phyloP scores from a whole-genome alignment of 1,140 invertebrate genomes.

The Drosophila novamexicana region DNA sequence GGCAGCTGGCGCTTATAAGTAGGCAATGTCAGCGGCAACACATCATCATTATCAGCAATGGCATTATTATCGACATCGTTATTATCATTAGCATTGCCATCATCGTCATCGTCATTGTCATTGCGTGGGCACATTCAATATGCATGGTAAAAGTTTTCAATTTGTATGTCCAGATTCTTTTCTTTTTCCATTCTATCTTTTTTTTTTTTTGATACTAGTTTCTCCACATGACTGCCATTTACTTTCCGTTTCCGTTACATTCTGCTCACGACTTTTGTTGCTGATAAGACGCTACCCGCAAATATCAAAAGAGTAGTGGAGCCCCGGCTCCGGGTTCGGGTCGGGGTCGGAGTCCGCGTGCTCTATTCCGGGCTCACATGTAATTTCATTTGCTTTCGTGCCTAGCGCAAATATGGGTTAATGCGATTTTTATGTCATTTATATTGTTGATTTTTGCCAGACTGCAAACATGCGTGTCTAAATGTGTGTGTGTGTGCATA shows the following conservation, averaged over 20 bases:
- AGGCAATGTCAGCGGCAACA: slow-evolving; percentile 22
- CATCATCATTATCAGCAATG: slow-evolving; percentile 1
- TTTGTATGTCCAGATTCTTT: slow-evolving; percentile 16
- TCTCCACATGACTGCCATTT: slow-evolving; percentile 68
- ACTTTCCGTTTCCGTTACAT: slow-evolving; percentile 79
- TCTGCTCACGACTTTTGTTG: slow-evolving; percentile 69
- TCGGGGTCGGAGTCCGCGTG: not conserved
- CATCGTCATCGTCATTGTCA: slow-evolving; percentile 6
- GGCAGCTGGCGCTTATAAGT: slow-evolving; percentile 46
- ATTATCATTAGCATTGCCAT: not conserved
- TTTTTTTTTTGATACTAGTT: slow-evolving; percentile 14
- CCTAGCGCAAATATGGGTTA: slow-evolving; percentile 79
- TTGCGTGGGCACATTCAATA: slow-evolving; percentile 4
- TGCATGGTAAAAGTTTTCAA: slow-evolving; percentile 34
- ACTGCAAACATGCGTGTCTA: not conserved
- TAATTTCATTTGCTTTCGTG: slow-evolving; percentile 73
- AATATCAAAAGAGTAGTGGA: slow-evolving; percentile 8
- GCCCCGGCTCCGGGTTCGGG: not conserved
- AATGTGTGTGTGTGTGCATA: slow-evolving; percentile 5
- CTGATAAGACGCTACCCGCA: slow-evolving; percentile 64
- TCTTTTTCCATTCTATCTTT: not conserved
- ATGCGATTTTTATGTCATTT: slow-evolving; percentile 82
- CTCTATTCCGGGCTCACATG: slow-evolving; percentile 31
- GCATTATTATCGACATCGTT: slow-evolving; percentile 14
- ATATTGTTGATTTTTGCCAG: slow-evolving; percentile 58